Evolutionary conservation across 2,113 vertebrate species (phyloP).

Genomic region (Macrotis lagotis): DNA sequence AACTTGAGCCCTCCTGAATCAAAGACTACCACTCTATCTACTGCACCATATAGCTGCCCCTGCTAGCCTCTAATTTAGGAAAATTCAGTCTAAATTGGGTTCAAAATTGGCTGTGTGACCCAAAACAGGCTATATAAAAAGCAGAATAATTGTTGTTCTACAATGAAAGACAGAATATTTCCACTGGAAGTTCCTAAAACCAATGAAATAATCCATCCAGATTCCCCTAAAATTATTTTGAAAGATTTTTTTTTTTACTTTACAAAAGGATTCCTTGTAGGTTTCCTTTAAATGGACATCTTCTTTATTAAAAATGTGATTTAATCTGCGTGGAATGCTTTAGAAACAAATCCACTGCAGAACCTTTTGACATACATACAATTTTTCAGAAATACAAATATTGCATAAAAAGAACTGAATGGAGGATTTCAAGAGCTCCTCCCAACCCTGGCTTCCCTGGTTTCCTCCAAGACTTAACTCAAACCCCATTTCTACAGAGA

Average conservation of each 20-base stretch:
- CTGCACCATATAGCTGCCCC: no score
- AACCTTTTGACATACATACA: background rate
- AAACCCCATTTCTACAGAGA: background rate
- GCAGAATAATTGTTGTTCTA: background rate
- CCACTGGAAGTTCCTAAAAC: background rate
- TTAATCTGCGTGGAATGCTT: background rate
- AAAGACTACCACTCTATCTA: no score
- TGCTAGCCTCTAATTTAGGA: background rate
- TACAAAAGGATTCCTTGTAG: background rate
- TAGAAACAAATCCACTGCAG: background rate
- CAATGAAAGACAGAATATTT: background rate
- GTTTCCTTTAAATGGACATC: background rate
- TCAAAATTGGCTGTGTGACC: background rate
- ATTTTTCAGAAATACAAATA: background rate
- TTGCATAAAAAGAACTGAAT: background rate
- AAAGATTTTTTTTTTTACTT: background rate
- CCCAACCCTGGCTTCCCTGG: background rate
- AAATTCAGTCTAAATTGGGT: no score
- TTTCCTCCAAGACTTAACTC: background rate
- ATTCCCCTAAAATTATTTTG: background rate
- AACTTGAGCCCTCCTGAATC: no score
- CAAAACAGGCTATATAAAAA: background rate
- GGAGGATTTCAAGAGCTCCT: background rate
- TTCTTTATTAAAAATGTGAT: background rate
- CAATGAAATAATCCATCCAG: background rate